A percentile compares a stretch with the other conserved stretches of the same genome.
phyloP scores from a whole-genome alignment of 37 sponge, comb jelly and placozoan genomes.

The Diacarnus erythraeanus region DNA sequence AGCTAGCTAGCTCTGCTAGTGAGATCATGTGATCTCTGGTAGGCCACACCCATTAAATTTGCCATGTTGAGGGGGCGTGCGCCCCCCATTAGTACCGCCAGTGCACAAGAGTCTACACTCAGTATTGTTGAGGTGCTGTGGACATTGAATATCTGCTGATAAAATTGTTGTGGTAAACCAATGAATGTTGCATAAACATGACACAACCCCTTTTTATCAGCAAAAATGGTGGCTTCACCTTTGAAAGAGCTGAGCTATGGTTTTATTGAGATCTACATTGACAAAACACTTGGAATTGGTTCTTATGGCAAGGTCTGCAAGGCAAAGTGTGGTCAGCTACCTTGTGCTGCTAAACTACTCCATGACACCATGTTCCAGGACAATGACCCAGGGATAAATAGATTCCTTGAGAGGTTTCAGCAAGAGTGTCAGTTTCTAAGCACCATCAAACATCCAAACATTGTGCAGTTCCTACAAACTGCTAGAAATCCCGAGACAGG shows the following conservation, averaged over 20 bases:
- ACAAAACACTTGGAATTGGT: background rate
- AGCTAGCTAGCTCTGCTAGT: no score
- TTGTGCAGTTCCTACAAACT: background rate
- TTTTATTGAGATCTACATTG: background rate
- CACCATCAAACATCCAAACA: conserved; percentile 4
- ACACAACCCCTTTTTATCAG: no score
- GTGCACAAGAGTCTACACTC: no score
- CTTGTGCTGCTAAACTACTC: conserved; percentile 5
- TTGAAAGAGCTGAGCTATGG: conserved; percentile 1
- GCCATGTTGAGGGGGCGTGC: no score
- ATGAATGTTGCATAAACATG: no score
- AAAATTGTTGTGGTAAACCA: no score
- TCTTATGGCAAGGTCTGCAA: conserved; percentile 9
- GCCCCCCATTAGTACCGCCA: no score
- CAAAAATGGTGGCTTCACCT: background rate
- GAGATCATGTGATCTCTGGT: no score
- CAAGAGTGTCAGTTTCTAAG: background rate
- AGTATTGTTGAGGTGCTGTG: no score
- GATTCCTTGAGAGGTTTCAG: background rate
- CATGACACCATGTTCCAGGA: background rate
- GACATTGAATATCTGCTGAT: no score
- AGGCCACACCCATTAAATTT: no score
- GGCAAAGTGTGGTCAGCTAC: conserved; percentile 10
- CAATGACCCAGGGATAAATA: background rate
- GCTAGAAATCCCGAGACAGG: background rate